These are phyloP conservation scores for Myopa tessellatipennis DNA, from an alignment of 2,888 invertebrate genomes.

Conservation along the genomic window DNA sequence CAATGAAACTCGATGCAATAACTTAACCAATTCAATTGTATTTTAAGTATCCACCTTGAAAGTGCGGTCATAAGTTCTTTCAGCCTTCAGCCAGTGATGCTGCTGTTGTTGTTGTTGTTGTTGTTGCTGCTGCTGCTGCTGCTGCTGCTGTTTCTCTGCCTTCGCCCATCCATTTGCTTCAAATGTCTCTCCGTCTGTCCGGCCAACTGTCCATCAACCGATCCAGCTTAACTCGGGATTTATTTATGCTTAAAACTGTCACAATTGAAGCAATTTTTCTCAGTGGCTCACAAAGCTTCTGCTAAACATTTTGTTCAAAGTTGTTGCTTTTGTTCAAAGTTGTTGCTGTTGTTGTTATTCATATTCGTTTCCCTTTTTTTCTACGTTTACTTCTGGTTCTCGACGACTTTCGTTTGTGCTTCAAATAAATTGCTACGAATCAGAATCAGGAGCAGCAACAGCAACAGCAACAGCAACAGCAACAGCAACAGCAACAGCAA, in stretches of 20 bases:
- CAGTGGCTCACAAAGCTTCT: too few species aligned
- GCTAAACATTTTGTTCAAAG: neutral
- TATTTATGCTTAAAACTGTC: slow-evolving; percentile 38
- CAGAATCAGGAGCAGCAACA: neutral
- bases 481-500: neutral
- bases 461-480: neutral
- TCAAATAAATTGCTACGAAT: slow-evolving; percentile 12
- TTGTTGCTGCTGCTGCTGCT: slow-evolving; percentile 15
- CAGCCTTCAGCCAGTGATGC: neutral
- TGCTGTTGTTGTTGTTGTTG: slow-evolving; percentile 11
- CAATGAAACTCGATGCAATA: slow-evolving; percentile 65
- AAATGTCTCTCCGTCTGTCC: neutral
- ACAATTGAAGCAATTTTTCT: slow-evolving; percentile 40
- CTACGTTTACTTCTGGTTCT: neutral
- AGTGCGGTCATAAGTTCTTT: slow-evolving; percentile 22
- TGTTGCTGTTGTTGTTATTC: slow-evolving; percentile 9
- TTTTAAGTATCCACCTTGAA: slow-evolving; percentile 58
- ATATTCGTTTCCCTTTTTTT: neutral
- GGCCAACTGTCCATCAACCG: neutral
- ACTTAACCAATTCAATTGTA: slow-evolving; percentile 65
- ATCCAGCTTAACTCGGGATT: slow-evolving; percentile 31
- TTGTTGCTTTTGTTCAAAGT: neutral
- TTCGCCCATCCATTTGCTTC: neutral
- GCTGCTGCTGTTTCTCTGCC: slow-evolving; percentile 5
- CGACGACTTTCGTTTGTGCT: slow-evolving; percentile 17